These are phyloP conservation scores for Eupithecia dodoneata DNA, from an alignment of 2,888 invertebrate species.

Conservation along the genomic window DNA sequence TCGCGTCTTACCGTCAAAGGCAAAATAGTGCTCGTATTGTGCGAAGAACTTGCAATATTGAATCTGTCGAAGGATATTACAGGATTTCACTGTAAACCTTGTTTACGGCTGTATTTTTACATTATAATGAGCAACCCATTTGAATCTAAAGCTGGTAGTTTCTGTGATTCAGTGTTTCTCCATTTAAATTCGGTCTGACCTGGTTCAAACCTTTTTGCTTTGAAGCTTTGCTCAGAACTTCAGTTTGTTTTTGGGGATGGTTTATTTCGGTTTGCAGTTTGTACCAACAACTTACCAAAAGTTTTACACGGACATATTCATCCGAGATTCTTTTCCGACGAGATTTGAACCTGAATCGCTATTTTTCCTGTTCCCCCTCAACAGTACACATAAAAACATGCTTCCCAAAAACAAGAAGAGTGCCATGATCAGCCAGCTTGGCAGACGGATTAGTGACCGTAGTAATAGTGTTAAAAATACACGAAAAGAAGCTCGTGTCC, in stretches of 20 bases:
- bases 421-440: too few species aligned
- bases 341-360: not conserved
- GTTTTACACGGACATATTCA: not conserved
- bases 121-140: conserved; percentile 55
- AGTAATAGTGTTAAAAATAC: too few species aligned
- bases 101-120: conserved; percentile 54
- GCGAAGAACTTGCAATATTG: conserved; percentile 44
- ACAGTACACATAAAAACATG: too few species aligned
- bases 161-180: conserved; percentile 44
- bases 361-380: not conserved
- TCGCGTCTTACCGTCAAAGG: conserved; percentile 14
- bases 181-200: conserved; percentile 53
- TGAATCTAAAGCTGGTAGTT: conserved; percentile 50
- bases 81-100: conserved; percentile 44
- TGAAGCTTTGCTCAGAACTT: conserved; percentile 11
- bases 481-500: too few species aligned
- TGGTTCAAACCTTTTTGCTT: conserved; percentile 41
- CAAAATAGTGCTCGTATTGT: conserved; percentile 30
- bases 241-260: conserved; percentile 4
- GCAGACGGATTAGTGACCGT: too few species aligned
- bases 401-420: too few species aligned
- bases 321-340: not conserved
- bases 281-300: not conserved
- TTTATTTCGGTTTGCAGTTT: conserved; percentile 2
- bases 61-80: conserved; percentile 40